Evolutionary conservation across 2,888 invertebrate genomes (phyloP).

Genomic region (Mechanitis mazaeus): DNA sequence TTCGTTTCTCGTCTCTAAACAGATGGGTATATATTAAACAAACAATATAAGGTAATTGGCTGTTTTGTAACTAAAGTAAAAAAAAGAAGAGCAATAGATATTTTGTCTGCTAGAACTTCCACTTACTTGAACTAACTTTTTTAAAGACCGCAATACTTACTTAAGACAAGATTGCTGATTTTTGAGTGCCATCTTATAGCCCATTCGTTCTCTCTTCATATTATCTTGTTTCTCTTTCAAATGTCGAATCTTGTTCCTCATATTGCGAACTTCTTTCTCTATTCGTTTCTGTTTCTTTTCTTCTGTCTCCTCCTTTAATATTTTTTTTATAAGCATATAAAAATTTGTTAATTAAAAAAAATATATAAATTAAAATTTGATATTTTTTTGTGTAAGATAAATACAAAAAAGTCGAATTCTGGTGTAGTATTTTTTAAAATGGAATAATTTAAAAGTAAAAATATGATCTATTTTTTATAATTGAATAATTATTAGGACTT

Average conservation of each 20-base stretch:
- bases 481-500: too few relatives aligned
- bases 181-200: constrained; percentile 86
- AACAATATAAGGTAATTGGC: too few relatives aligned
- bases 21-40: background rate
- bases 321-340: constrained; percentile 6
- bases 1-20: constrained; percentile 84
- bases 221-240: constrained; percentile 84
- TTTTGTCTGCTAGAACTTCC: too few relatives aligned
- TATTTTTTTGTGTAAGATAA: too few relatives aligned
- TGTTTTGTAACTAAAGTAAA: too few relatives aligned
- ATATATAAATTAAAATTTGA: too few relatives aligned
- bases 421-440: too few relatives aligned
- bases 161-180: constrained; percentile 86
- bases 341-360: background rate
- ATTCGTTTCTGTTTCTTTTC: constrained; percentile 78
- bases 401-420: too few relatives aligned
- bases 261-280: constrained; percentile 79
- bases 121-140: background rate
- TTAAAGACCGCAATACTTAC: constrained; percentile 46
- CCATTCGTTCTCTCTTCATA: constrained; percentile 87
- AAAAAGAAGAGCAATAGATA: too few relatives aligned
- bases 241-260: constrained; percentile 81
- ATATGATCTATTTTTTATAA: background rate
- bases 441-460: too few relatives aligned
- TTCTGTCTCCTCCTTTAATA: constrained; percentile 71